Conservation (phyloP, 2,113 vertebrate species). For the Agelaius tricolor region DNA sequence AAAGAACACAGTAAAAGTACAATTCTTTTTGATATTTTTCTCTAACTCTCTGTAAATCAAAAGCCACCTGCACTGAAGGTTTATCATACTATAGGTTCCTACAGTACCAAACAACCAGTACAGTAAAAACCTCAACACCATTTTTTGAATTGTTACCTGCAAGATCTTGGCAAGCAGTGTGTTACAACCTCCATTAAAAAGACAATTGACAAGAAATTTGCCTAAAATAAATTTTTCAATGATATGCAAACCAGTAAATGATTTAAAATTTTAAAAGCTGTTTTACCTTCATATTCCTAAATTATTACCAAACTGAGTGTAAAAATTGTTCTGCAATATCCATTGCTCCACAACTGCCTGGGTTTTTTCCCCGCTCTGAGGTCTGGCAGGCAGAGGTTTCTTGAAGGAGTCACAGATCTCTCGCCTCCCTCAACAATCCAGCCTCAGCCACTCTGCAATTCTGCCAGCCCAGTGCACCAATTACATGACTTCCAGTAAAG, state of each 20-base stretch:
- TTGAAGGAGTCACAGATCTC: accelerated
- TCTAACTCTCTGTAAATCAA: background rate
- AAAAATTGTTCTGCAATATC: background rate
- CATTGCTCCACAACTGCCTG: background rate
- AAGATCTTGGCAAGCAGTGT: background rate
- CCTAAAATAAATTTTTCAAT: background rate
- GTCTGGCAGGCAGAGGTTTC: background rate
- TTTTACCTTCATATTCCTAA: background rate
- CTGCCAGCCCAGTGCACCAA: accelerated
- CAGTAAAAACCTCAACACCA: accelerated
- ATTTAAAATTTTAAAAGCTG: background rate
- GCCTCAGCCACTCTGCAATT: background rate
- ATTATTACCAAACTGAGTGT: background rate
- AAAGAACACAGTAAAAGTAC: background rate
- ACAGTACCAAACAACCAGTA: background rate
- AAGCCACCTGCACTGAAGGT: background rate
- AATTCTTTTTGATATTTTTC: background rate
- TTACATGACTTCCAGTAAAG: background rate
- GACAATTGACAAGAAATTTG: accelerated
- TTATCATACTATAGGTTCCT: background rate
- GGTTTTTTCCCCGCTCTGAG: accelerated
- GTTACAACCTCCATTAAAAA: background rate
- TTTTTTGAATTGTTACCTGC: background rate
- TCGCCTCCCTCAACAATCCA: accelerated
- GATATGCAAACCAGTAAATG: background rate